These are phyloP conservation scores for Passer montanus DNA, from an alignment of 2,113 vertebrate species.

Conservation along the genomic window DNA sequence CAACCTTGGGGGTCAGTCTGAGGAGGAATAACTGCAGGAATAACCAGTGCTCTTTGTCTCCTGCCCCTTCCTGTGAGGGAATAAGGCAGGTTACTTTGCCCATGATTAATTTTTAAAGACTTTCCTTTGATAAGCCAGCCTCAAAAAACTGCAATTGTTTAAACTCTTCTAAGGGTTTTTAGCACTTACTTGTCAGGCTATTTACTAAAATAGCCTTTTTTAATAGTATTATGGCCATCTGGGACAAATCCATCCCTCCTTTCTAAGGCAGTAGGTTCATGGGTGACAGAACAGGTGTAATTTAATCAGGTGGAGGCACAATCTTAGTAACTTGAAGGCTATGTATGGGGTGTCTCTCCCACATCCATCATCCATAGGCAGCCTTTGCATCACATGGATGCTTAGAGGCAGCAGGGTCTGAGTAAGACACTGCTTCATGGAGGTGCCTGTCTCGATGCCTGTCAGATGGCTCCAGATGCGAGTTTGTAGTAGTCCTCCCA, in stretches of 20 bases:
- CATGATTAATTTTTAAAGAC: neutral
- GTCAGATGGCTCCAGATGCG: rapidly evolving
- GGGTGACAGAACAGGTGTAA: neutral
- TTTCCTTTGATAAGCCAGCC: neutral
- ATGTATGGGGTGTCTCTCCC: neutral
- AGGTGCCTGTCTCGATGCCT: neutral
- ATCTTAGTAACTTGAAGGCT: neutral
- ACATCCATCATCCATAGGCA: rapidly evolving
- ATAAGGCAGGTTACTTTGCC: neutral
- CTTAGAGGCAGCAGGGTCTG: neutral
- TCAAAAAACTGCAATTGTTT: neutral
- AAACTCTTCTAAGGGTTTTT: neutral
- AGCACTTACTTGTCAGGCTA: neutral
- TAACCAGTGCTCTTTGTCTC: neutral
- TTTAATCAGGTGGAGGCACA: neutral
- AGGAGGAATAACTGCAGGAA: neutral
- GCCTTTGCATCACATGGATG: neutral
- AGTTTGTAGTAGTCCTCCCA: neutral
- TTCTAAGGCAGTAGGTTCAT: neutral
- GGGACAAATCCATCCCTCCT: neutral
- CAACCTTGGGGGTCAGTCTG: neutral
- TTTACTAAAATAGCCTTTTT: neutral
- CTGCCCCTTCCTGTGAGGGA: neutral
- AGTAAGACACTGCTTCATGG: neutral
- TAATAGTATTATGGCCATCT: neutral